These are phyloP conservation scores for Sphaeramia orbicularis DNA, from an alignment of 2,797 vertebrate species.

Conservation along the genomic window DNA sequence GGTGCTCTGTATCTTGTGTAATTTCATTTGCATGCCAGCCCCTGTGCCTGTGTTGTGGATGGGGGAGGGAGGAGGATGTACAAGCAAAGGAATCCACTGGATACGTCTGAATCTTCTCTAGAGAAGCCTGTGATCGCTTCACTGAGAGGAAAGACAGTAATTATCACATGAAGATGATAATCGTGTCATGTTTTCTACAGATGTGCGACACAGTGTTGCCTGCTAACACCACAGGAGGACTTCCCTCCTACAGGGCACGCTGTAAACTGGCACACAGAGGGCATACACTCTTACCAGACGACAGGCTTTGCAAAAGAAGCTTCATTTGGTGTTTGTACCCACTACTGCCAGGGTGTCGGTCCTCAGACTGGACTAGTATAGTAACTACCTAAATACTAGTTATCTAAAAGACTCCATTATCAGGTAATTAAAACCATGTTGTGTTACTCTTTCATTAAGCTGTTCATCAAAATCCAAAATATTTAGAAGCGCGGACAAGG, in stretches of 20 bases:
- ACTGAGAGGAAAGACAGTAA: constrained; percentile 54
- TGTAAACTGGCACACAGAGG: constrained; percentile 1
- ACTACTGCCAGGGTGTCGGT: too few relatives aligned
- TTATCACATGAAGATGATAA: constrained; percentile 62
- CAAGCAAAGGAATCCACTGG: constrained; percentile 29
- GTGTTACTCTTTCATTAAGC: too few relatives aligned
- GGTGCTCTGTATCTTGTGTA: constrained; percentile 67
- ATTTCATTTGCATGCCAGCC: constrained; percentile 76
- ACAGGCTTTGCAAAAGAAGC: neutral
- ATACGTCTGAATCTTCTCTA: constrained; percentile 42
- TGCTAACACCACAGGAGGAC: constrained; percentile 19
- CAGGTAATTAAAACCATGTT: too few relatives aligned
- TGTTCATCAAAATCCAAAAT: too few relatives aligned
- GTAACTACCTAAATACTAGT: too few relatives aligned
- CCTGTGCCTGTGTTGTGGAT: constrained; percentile 47
- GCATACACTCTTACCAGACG: too few relatives aligned
- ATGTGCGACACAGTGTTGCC: constrained; percentile 26
- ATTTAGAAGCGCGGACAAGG: too few relatives aligned
- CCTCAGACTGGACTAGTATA: too few relatives aligned
- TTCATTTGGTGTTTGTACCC: neutral
- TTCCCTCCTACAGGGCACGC: neutral
- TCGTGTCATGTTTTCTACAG: constrained; percentile 38
- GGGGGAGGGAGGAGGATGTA: constrained; percentile 43
- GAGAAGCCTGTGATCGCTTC: constrained; percentile 44
- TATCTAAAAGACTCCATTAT: too few relatives aligned